A percentile compares a stretch with the other conserved stretches of the same genome.
These are phyloP conservation scores for Taeniopygia guttata DNA, from an alignment of 2,797 vertebrate species.

Conservation along the genomic window DNA sequence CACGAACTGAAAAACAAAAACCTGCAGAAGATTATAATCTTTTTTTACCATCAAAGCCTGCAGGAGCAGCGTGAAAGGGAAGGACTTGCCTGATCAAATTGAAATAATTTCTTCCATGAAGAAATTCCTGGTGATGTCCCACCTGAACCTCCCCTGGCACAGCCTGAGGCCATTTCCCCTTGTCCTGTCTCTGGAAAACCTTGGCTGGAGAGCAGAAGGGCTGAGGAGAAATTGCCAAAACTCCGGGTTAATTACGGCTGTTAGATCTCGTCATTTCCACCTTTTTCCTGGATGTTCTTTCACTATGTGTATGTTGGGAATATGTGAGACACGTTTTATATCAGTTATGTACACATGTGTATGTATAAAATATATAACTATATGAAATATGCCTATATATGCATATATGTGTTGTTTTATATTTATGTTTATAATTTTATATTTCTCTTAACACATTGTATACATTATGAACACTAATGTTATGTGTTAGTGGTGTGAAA, in stretches of 20 bases:
- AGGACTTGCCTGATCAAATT: not conserved
- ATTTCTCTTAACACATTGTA: rapidly evolving
- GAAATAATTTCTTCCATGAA: rapidly evolving
- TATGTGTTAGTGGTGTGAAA: not conserved
- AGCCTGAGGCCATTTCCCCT: not conserved
- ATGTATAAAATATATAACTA: too few relatives aligned
- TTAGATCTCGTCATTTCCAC: not conserved
- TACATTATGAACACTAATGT: rapidly evolving
- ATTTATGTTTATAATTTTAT: too few relatives aligned
- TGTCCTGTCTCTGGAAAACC: not conserved
- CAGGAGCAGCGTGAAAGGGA: not conserved
- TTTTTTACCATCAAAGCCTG: not conserved
- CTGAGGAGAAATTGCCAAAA: not conserved
- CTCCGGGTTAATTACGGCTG: not conserved
- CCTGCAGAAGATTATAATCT: not conserved
- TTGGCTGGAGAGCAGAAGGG: not conserved
- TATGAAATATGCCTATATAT: too few relatives aligned
- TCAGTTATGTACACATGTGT: rapidly evolving
- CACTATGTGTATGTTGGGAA: rapidly evolving
- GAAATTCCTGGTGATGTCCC: not conserved
- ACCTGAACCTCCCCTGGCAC: not conserved
- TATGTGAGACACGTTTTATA: rapidly evolving
- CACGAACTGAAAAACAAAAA: not conserved
- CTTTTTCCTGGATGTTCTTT: not conserved
- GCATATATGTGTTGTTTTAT: not conserved